These are phyloP conservation scores for Lineus longissimus DNA, from an alignment of 1,140 invertebrate species.

Conservation along the genomic window DNA sequence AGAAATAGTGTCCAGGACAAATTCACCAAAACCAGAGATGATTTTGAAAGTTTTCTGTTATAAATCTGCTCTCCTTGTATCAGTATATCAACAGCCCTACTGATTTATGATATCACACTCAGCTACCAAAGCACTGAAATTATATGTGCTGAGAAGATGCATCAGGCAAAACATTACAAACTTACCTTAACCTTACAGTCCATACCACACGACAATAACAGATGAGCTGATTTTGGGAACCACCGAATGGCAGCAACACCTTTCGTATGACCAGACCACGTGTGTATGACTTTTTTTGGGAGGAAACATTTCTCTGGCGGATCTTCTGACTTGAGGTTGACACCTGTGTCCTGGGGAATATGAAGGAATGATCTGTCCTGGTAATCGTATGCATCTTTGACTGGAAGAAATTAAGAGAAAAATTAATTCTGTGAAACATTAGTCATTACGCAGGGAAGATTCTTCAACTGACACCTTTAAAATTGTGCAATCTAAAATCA, in stretches of 20 bases:
- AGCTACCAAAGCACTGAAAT: too few species aligned
- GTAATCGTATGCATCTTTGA: constrained; percentile 93
- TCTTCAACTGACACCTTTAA: neutral
- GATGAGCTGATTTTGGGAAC: constrained; percentile 92
- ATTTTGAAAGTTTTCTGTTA: too few species aligned
- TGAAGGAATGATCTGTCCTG: constrained; percentile 93
- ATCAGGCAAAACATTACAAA: neutral
- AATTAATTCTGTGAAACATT: too few species aligned
- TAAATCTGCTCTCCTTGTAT: too few species aligned
- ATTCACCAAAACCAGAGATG: neutral
- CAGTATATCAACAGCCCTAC: too few species aligned
- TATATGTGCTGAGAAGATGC: too few species aligned
- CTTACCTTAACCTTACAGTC: constrained; percentile 88
- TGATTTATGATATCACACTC: too few species aligned
- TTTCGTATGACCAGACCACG: constrained; percentile 95
- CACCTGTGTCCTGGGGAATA: constrained; percentile 90
- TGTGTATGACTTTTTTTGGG: constrained; percentile 94
- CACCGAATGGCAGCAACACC: constrained; percentile 93
- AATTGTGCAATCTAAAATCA: neutral
- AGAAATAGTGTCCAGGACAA: constrained; percentile 21
- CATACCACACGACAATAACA: constrained; percentile 93
- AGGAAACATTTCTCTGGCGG: constrained; percentile 95
- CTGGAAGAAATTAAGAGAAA: constrained; percentile 60
- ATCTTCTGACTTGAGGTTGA: constrained; percentile 86
- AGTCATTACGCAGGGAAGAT: constrained; percentile 5